Evolutionary conservation across 2,797 vertebrate species (phyloP), one percentile per base, ranked within the genome.

Genomic region (Manis javanica): DNA sequence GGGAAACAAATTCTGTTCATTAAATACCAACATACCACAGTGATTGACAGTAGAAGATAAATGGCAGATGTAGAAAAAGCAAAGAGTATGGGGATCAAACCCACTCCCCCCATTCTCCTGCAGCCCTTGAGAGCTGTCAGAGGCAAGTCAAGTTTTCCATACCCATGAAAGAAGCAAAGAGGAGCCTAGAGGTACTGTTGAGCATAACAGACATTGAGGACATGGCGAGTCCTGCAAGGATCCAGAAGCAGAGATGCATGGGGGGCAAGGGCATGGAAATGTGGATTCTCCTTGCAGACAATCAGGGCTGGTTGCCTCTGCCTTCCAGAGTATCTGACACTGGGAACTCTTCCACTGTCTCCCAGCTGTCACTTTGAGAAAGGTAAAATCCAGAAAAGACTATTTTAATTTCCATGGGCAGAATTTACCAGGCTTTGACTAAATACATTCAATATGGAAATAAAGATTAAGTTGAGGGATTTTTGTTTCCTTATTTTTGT

Each of bases 381-480:
- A 42, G 6, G 3, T 42, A 63, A 71, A 95, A 46, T 10, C 37
- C 10, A 19, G 11, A 57, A 66, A 18, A 78, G 26, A 53, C 9
- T 15, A 14, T 49, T 64, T 46, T 19, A 29, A n/a, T 84, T 72
- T 77, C 57, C n/a, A n/a, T 26, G 7, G 37, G 29, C 61, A 55
- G 7, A 55, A 53, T 91, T 78, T 68, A 49, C 14, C 34, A 92
- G 31, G 3, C n/a, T 87, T 91, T 85, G 26, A 31, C 7, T 95
- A 26, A 37, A 84, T 95, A 26, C n/a, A 84, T 53, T 87, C 31
- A 55, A 3, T 71, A 88, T n/a, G 55, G 39, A 82, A 93, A 77
- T 61, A 37, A 19, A 92, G 4, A 72, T 75, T 34, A 14, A 66
- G 4, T 13, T 37, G 29, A 18, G 46, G 46, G 46, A 21, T 51